phyloP scores from a whole-genome alignment of 92 coral and sea anemone genomes.

The Chrysogorgia sp. region DNA sequence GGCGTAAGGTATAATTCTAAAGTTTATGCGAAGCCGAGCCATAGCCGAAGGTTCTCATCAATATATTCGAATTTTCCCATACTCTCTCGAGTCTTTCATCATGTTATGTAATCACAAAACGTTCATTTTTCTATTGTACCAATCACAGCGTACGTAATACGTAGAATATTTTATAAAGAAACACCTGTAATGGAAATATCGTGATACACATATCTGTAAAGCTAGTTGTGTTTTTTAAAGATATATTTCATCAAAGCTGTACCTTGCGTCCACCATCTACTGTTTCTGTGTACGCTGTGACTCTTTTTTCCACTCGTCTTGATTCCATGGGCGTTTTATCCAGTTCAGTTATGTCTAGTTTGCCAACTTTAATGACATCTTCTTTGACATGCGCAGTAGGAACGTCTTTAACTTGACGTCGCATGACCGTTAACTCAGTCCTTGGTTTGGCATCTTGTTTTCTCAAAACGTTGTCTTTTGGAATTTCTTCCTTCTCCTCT shows the following conservation, averaged over 20 bases:
- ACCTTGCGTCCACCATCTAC: conserved; percentile 15
- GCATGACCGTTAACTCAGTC: conserved; percentile 17
- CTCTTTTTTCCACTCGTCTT: background rate
- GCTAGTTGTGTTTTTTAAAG: background rate
- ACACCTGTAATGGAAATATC: too few relatives aligned
- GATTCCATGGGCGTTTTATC: conserved; percentile 14
- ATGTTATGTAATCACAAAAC: too few relatives aligned
- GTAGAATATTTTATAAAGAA: too few relatives aligned
- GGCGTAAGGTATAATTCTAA: too few relatives aligned
- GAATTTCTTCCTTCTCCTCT: conserved; percentile 11
- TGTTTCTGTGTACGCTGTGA: background rate
- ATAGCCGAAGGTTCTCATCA: too few relatives aligned
- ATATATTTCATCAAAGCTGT: too few relatives aligned
- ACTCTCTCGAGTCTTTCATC: too few relatives aligned
- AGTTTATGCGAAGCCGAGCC: too few relatives aligned
- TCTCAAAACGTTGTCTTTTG: conserved; percentile 1
- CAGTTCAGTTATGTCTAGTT: conserved; percentile 7
- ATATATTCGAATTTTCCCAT: too few relatives aligned
- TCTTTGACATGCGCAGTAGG: conserved; percentile 1
- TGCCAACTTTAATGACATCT: conserved; percentile 1
- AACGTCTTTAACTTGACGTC: conserved; percentile 14
- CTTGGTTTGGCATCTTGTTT: background rate
- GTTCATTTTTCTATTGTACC: too few relatives aligned
- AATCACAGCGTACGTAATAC: too few relatives aligned
- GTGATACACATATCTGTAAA: too few relatives aligned